Percentiles rank a stretch among this genome's conserved stretches.
These are phyloP conservation scores for silkworm (Bombyx mori) DNA, from an alignment of 1,140 invertebrate genomes.

Conservation along the genomic window DNA sequence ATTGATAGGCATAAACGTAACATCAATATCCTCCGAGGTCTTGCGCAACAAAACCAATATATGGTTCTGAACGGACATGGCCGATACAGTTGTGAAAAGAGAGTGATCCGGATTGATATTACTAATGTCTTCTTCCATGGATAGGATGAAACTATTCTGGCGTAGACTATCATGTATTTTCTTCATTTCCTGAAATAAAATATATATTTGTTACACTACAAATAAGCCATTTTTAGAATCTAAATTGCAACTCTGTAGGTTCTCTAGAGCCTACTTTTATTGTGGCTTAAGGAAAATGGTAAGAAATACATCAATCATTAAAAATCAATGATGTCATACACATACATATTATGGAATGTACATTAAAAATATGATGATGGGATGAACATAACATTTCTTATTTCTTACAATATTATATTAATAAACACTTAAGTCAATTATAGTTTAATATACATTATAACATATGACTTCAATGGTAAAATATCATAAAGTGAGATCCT, in stretches of 20 bases:
- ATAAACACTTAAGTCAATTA: background rate
- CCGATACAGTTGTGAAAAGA: conserved; percentile 12
- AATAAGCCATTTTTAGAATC: background rate
- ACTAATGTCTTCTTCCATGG: conserved; percentile 12
- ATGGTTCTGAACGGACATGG: conserved; percentile 21
- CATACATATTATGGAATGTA: too few relatives aligned
- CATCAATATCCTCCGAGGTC: conserved; percentile 9
- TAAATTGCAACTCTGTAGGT: too few relatives aligned
- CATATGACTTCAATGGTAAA: too few relatives aligned
- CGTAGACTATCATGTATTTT: conserved; percentile 7
- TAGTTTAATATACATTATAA: too few relatives aligned
- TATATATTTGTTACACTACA: background rate
- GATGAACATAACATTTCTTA: too few relatives aligned
- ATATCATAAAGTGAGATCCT: too few relatives aligned
- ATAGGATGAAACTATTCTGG: conserved; percentile 13
- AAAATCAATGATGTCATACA: too few relatives aligned
- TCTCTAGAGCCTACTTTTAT: too few relatives aligned
- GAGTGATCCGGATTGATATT: conserved; percentile 13
- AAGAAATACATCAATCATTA: too few relatives aligned
- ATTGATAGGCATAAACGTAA: conserved; percentile 17
- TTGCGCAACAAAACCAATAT: conserved; percentile 23
- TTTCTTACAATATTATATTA: too few relatives aligned
- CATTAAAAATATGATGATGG: too few relatives aligned
- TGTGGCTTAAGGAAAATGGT: too few relatives aligned
- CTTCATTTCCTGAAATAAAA: conserved; percentile 22